These are phyloP conservation scores for Condylura cristata DNA, from an alignment of 2,113 vertebrate species.

Conservation along the genomic window DNA sequence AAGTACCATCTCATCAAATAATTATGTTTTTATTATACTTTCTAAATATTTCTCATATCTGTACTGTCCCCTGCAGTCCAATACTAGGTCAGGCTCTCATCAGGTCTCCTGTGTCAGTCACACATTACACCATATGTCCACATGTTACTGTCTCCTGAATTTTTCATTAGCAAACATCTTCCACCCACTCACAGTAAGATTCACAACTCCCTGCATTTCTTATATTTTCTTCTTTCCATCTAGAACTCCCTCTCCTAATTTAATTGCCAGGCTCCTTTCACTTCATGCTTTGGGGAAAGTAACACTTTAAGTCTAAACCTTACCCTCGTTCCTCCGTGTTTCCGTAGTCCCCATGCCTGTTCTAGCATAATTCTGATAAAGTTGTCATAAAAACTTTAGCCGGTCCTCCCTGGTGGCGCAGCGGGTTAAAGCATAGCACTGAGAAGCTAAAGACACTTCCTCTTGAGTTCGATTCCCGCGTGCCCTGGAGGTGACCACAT, in stretches of 20 bases:
- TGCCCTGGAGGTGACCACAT: too few species aligned
- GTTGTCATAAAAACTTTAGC: neutral
- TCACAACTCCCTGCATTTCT: neutral
- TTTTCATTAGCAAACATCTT: neutral
- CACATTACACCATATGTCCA: too few species aligned
- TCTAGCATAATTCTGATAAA: neutral
- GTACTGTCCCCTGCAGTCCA: neutral
- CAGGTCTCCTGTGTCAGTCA: neutral
- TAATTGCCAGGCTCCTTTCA: neutral
- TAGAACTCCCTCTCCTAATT: neutral
- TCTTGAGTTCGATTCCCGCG: too few species aligned
- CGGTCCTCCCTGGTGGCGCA: too few species aligned
- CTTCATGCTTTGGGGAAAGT: neutral
- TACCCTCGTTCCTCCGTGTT: neutral
- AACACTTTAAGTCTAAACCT: neutral
- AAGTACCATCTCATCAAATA: neutral
- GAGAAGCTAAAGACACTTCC: too few species aligned
- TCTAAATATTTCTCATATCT: slow-evolving; percentile 20
- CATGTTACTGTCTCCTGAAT: neutral
- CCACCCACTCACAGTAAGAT: neutral
- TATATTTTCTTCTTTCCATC: neutral
- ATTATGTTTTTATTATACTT: neutral
- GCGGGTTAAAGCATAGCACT: too few species aligned
- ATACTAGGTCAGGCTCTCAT: neutral
- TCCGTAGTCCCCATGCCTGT: neutral